These are phyloP conservation scores for Cynoglossus semilaevis DNA, from an alignment of 2,113 vertebrate species.

Conservation along the genomic window DNA sequence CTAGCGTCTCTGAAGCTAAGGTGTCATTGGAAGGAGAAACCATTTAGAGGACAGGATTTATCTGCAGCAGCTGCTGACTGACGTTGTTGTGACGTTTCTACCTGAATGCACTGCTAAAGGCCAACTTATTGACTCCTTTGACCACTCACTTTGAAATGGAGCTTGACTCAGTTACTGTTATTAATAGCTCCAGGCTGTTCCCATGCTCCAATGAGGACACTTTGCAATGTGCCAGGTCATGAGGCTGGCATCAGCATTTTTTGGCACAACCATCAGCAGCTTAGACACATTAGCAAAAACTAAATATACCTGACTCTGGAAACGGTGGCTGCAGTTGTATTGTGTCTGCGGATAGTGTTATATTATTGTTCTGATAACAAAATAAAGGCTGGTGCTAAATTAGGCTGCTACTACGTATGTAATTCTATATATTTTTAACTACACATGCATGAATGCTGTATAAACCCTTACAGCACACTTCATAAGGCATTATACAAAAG, in stretches of 20 bases:
- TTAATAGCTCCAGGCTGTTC: constrained; percentile 58
- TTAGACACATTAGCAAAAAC: constrained; percentile 35
- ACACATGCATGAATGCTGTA: constrained; percentile 53
- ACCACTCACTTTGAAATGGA: constrained; percentile 52
- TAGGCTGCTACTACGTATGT: constrained; percentile 15
- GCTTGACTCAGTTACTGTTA: constrained; percentile 57
- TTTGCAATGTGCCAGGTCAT: constrained; percentile 36
- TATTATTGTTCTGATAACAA: constrained; percentile 13
- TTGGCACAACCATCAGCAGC: constrained; percentile 21
- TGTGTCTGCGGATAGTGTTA: constrained; percentile 5
- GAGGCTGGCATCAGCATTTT: constrained; percentile 21
- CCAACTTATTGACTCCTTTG: constrained; percentile 61
- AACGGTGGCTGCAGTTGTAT: constrained; percentile 33
- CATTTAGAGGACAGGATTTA: background rate
- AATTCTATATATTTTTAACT: too few relatives aligned
- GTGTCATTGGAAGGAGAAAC: too few relatives aligned
- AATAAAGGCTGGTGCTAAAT: constrained; percentile 19
- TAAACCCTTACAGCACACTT: constrained; percentile 49
- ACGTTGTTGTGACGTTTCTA: constrained; percentile 16
- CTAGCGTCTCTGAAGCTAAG: constrained; percentile 10
- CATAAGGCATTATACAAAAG: constrained; percentile 31
- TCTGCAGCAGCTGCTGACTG: constrained; percentile 11
- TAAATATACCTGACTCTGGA: constrained; percentile 60
- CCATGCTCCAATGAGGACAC: constrained; percentile 45
- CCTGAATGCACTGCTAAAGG: constrained; percentile 23